Conservation (phyloP, 2,113 vertebrate species). For the Microtus oregoni region DNA sequence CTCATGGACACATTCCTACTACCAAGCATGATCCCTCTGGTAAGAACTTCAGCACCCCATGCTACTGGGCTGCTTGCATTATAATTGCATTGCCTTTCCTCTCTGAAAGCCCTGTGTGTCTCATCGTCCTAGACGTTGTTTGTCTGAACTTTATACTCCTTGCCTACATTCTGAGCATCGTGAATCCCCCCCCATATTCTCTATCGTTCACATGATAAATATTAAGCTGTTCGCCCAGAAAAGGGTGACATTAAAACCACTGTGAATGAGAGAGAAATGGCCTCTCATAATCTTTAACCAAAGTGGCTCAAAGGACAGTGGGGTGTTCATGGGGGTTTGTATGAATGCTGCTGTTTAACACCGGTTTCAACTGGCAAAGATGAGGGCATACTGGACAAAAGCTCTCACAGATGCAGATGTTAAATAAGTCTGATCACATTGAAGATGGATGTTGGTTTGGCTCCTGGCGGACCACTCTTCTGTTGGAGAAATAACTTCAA, state of each 20-base stretch:
- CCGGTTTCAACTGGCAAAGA: rapidly evolving
- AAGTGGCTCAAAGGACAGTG: rapidly evolving
- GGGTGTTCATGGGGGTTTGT: background rate
- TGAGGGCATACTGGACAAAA: background rate
- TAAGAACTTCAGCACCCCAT: rapidly evolving
- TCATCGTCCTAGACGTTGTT: rapidly evolving
- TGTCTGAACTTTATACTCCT: background rate
- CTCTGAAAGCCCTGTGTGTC: no score
- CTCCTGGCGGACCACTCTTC: background rate
- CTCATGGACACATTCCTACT: background rate
- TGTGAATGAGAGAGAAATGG: background rate
- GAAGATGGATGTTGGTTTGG: background rate
- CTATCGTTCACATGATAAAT: no score
- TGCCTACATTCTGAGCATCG: background rate
- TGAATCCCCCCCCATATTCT: background rate
- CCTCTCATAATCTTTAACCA: rapidly evolving
- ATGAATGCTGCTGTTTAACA: background rate
- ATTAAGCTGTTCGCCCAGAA: background rate
- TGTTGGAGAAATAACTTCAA: conserved; percentile 6
- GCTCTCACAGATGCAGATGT: rapidly evolving
- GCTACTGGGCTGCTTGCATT: no score
- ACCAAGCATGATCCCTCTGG: background rate
- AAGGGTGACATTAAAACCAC: background rate
- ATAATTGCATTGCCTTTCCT: rapidly evolving
- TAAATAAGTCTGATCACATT: background rate